Conservation (phyloP, 2,113 vertebrate genomes). For the Pimephales promelas region DNA sequence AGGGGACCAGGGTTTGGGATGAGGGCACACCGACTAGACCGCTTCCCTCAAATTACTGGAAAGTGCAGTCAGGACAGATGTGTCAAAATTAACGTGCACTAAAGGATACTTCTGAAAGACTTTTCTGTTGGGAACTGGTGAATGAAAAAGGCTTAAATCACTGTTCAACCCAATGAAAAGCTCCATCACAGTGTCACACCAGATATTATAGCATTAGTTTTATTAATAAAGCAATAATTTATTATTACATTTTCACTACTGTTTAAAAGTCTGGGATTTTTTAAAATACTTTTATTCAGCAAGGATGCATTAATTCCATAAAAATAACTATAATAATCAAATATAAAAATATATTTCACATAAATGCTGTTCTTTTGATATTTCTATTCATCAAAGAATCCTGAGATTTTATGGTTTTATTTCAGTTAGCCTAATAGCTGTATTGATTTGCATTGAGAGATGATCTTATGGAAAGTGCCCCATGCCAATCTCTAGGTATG, state of each 20-base stretch:
- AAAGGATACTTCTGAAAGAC: not conserved
- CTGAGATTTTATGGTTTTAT: too few relatives aligned
- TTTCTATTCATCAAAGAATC: not conserved
- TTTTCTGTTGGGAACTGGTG: constrained; percentile 11
- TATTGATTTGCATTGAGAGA: too few relatives aligned
- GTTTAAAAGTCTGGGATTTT: not conserved
- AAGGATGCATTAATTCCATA: too few relatives aligned
- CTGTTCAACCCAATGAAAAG: not conserved
- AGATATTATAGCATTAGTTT: not conserved
- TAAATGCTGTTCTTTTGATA: not conserved
- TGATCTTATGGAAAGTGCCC: too few relatives aligned
- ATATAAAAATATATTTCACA: not conserved
- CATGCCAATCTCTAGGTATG: too few relatives aligned
- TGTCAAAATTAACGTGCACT: constrained; percentile 31
- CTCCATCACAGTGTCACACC: not conserved
- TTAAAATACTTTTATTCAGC: too few relatives aligned
- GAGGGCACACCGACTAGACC: not conserved
- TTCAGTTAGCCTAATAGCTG: too few relatives aligned
- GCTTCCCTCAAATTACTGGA: not conserved
- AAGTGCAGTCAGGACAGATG: constrained; percentile 6
- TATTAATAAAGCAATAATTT: not conserved
- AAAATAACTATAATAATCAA: too few relatives aligned
- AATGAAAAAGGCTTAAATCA: constrained; percentile 9
- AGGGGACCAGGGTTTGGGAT: not conserved
- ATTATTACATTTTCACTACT: not conserved